A percentile compares a stretch with the other conserved stretches of the same genome.
phyloP scores from a whole-genome alignment of 2,888 invertebrate species.

The Cyclophora punctaria region DNA sequence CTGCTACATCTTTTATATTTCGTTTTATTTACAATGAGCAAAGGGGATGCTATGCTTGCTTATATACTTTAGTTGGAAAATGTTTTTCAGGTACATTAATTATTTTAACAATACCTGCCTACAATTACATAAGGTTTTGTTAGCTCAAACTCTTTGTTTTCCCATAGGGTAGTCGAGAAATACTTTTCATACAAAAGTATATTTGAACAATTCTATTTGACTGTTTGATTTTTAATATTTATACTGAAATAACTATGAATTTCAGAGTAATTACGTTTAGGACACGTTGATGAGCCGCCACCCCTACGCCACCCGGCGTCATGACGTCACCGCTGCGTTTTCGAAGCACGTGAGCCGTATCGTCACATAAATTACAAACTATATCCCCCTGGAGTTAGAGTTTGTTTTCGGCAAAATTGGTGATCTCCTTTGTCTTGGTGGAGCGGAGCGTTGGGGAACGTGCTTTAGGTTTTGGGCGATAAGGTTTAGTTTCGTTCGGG shows the following conservation, averaged over 20 bases:
- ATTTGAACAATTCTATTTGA: not conserved
- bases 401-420: conserved; percentile 69
- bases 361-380: conserved; percentile 67
- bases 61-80: too few species aligned
- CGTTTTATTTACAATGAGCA: conserved; percentile 10
- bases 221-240: not conserved
- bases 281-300: conserved; percentile 20
- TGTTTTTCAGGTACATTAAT: not conserved
- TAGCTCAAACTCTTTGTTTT: not conserved
- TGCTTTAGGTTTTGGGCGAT: conserved; percentile 33
- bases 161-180: not conserved
- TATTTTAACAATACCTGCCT: not conserved
- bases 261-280: conserved; percentile 13
- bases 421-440: conserved; percentile 65
- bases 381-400: conserved; percentile 69
- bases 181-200: not conserved
- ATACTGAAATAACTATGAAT: too few species aligned
- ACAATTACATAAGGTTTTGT: not conserved
- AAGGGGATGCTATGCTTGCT: not conserved
- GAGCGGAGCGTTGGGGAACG: conserved; percentile 29
- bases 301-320: conserved; percentile 28
- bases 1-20: conserved; percentile 19
- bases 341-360: conserved; percentile 61
- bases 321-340: conserved; percentile 64
- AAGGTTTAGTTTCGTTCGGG: conserved; percentile 41